phyloP scores from a whole-genome alignment of 2,888 invertebrate genomes.

The Melangyna quadrimaculata region DNA sequence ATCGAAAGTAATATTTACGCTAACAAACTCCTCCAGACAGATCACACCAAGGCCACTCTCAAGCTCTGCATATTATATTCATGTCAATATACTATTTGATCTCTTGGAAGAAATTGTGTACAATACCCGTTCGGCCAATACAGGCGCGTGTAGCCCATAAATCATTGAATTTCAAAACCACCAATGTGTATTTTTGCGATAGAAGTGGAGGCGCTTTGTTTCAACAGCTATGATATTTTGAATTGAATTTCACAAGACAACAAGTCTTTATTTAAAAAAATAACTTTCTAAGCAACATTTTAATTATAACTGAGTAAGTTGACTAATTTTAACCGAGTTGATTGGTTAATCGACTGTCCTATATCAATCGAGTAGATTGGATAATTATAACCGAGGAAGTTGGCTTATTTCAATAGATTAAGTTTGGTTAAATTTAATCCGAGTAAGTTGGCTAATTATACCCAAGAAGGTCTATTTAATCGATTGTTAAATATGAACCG shows the following conservation, averaged over 20 bases:
- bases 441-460: no score
- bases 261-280: no score
- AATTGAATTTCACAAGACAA: conserved; percentile 4
- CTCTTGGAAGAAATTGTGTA: neutral
- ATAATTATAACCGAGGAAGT: no score
- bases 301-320: no score
- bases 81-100: neutral
- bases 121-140: neutral
- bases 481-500: no score
- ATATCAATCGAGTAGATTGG: no score
- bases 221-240: neutral
- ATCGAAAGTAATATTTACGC: neutral
- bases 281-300: no score
- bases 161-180: conserved; percentile 18
- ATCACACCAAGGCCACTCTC: neutral
- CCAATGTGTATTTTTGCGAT: neutral
- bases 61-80: neutral
- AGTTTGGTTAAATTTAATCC: no score
- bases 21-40: neutral
- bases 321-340: no score
- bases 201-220: neutral
- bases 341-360: no score
- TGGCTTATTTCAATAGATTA: no score
- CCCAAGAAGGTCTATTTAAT: no score
- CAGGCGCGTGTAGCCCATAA: conserved; percentile 21